Conservation (phyloP, 2,888 invertebrate species). For the Sisyra terminalis region DNA sequence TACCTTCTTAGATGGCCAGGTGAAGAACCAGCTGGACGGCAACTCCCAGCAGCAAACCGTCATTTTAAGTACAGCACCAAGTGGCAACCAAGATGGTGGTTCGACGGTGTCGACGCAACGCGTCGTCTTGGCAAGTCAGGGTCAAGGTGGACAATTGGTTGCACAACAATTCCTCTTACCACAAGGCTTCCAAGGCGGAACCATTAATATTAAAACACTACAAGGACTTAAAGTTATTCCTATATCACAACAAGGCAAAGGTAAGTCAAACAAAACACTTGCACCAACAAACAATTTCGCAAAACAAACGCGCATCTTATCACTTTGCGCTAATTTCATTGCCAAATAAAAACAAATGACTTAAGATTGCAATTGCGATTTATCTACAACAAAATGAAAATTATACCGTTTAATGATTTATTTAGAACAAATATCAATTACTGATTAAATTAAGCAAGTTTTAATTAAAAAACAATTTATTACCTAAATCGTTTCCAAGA, state of each 20-base stretch:
- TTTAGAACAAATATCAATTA: too few relatives aligned
- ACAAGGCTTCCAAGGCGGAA: slow-evolving; percentile 40
- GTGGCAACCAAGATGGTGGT: slow-evolving; percentile 2
- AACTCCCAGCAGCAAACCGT: slow-evolving; percentile 16
- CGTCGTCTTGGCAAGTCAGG: slow-evolving; percentile 36
- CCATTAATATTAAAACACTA: slow-evolving; percentile 40
- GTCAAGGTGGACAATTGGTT: slow-evolving; percentile 29
- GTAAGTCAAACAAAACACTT: too few relatives aligned
- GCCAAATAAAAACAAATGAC: too few relatives aligned
- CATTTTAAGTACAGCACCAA: slow-evolving; percentile 24
- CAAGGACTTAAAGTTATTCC: slow-evolving; percentile 46
- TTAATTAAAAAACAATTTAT: too few relatives aligned
- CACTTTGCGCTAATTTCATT: too few relatives aligned
- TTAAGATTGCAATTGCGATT: too few relatives aligned
- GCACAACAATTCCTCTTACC: slow-evolving; percentile 40
- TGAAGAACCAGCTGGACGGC: neutral
- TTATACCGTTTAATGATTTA: too few relatives aligned
- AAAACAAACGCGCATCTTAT: too few relatives aligned
- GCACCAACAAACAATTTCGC: too few relatives aligned
- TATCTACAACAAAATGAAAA: too few relatives aligned
- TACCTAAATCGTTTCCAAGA: too few relatives aligned
- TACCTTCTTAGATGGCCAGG: neutral
- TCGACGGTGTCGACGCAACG: slow-evolving; percentile 23
- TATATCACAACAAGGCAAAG: slow-evolving; percentile 26
- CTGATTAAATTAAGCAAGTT: too few relatives aligned